These are phyloP conservation scores for Caenorhabditis auriculariae DNA, from an alignment of 2,888 invertebrate genomes.

Conservation along the genomic window DNA sequence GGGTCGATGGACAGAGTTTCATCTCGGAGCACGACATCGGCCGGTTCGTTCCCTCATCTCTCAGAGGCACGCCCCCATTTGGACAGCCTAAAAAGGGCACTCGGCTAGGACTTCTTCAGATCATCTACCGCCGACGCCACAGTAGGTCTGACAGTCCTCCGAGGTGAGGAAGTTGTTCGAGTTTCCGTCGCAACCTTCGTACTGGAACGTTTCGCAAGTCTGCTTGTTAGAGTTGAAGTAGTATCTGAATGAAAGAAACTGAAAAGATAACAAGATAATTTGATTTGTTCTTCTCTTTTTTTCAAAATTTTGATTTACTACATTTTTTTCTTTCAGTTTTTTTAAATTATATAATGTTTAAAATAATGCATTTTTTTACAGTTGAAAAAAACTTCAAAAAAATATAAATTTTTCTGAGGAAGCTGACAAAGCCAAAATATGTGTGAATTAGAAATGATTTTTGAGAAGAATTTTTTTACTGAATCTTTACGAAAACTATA, in stretches of 20 bases:
- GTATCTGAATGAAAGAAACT: slow-evolving; percentile 28
- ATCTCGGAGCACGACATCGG: slow-evolving; percentile 41
- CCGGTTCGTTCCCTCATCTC: slow-evolving; percentile 49
- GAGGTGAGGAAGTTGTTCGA: slow-evolving; percentile 53
- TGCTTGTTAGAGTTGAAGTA: slow-evolving; percentile 57
- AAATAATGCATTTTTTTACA: too few species aligned
- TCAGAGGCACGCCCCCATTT: slow-evolving; percentile 56
- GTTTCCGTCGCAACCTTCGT: slow-evolving; percentile 59
- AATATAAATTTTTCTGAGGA: too few species aligned
- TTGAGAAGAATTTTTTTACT: too few species aligned
- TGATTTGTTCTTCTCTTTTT: not conserved
- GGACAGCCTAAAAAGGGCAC: slow-evolving; percentile 44
- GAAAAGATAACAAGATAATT: not conserved
- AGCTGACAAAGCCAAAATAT: too few species aligned
- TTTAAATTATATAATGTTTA: too few species aligned
- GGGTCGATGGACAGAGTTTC: slow-evolving; percentile 44
- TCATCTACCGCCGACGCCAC: slow-evolving; percentile 53
- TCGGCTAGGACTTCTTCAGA: not conserved
- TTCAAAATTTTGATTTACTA: too few species aligned
- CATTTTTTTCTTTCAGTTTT: too few species aligned
- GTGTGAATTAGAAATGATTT: too few species aligned
- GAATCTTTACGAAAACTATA: too few species aligned
- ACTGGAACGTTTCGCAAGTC: slow-evolving; percentile 56
- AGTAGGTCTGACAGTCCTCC: slow-evolving; percentile 55
- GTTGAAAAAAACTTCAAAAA: too few species aligned